Conservation (phyloP, 2,113 vertebrate genomes). For the Micromys minutus region DNA sequence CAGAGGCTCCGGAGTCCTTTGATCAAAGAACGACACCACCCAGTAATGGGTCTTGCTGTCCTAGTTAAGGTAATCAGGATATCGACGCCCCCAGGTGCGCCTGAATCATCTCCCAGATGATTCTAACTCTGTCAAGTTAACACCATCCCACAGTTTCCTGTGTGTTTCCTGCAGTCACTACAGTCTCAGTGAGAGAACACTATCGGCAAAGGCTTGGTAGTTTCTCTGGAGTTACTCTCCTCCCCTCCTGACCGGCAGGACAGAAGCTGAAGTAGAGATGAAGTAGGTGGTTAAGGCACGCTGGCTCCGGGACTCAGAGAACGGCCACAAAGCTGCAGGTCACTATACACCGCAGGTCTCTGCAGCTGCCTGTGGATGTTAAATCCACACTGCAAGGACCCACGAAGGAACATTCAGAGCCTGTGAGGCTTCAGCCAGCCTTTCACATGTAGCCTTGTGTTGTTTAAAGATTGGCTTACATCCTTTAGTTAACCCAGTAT, state of each 20-base stretch:
- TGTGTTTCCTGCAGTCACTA: not conserved
- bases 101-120: not conserved
- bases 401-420: not conserved
- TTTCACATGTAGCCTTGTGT: not conserved
- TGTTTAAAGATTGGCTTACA: not conserved
- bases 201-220: not conserved
- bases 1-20: too few relatives aligned
- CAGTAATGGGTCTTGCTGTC: not conserved
- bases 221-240: not conserved
- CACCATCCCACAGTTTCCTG: not conserved
- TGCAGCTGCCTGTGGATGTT: not conserved
- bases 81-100: not conserved
- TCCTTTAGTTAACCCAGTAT: not conserved
- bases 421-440: not conserved
- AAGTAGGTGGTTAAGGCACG: not conserved
- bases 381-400: not conserved
- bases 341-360: accelerated
- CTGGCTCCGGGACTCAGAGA: not conserved
- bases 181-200: not conserved
- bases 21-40: too few relatives aligned
- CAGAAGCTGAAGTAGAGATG: too few relatives aligned
- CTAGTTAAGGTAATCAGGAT: not conserved
- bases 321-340: not conserved
- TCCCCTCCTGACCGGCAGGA: not conserved
- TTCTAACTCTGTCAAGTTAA: not conserved